These are phyloP conservation scores for Takifugu ocellatus DNA, from an alignment of 2,797 vertebrate genomes.

Conservation along the genomic window DNA sequence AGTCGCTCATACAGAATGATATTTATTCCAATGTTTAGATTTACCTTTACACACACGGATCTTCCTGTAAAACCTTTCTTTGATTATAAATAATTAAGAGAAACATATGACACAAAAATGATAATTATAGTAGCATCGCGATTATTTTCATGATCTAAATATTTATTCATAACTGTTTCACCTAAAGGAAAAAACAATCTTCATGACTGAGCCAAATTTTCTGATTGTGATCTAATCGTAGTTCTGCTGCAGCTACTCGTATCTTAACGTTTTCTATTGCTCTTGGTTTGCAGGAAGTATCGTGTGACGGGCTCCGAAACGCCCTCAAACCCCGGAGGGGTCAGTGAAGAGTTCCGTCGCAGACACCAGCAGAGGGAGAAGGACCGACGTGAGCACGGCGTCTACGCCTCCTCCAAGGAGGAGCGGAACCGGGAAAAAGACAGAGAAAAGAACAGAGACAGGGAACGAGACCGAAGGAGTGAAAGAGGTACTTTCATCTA, in stretches of 20 bases:
- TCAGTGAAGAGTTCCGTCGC: conserved; percentile 92
- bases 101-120: no score
- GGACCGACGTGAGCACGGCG: conserved; percentile 90
- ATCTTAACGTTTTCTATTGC: conserved; percentile 6
- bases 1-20: neutral
- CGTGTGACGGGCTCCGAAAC: conserved; percentile 91
- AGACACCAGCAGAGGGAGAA: conserved; percentile 89
- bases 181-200: no score
- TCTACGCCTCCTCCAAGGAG: conserved; percentile 94
- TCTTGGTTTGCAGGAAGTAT: conserved; percentile 80
- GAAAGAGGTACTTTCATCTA: conserved; percentile 59
- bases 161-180: neutral
- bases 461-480: conserved; percentile 72
- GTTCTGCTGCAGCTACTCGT: no score
- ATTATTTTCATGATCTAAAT: no score
- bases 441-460: conserved; percentile 74
- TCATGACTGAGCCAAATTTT: no score
- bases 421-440: conserved; percentile 81
- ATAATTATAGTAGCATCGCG: no score
- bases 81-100: neutral
- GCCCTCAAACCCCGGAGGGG: conserved; percentile 92
- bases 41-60: neutral
- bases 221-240: no score
- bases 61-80: neutral
- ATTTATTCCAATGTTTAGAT: neutral